Evolutionary conservation across 2,888 invertebrate genomes (phyloP), one percentile per base, ranked within the genome.

Genomic region (Sphaerophoria taeniata): DNA sequence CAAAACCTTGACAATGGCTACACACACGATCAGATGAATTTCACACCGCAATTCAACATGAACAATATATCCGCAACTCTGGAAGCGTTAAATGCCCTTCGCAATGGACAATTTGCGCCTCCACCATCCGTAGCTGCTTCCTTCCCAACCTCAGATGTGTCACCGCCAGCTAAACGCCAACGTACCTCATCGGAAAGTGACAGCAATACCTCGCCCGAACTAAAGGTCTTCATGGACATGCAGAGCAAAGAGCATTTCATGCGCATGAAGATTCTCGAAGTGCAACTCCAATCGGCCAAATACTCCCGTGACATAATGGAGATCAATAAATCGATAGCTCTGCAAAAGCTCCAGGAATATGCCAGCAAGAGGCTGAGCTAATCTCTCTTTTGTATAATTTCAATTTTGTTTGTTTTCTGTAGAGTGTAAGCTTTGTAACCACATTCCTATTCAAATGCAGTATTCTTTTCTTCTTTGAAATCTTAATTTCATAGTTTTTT

Each of bases 241-340:
- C 92, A 92, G 85, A 90, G 90, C 87, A 91, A 92, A 87, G 92
- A 92, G 88, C 92, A 92, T 83, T 89, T 90, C 88, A 89, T 92
- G 89, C 91, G 92, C 79, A 91, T 92, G 91, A 91, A 92, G 87
- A 92, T 92, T 74, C 89, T 92, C 70, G 91, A 92, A 88, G 91
- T 92, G 60, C 92, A 92, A 88, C 87, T 92, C 88, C 91, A 92
- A 88, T 91, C 92, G 74, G 92, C 92, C 87, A 92, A 92, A 89
- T 90, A 91, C 75, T 90, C 89, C 87, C 90, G 94, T 87, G 94
- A 94, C 89, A 93, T 94, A 51, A 94, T 94, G 4, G 94, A 94
- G 89, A 91, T 94, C 39, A 94, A 94, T 88, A 94, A 94, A 90
- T 94, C 94, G 61, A 93, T 94, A 87, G 94, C 94, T 2, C 93